phyloP scores from a whole-genome alignment of 2,797 vertebrate genomes.

The Thalassophryne amazonica region DNA sequence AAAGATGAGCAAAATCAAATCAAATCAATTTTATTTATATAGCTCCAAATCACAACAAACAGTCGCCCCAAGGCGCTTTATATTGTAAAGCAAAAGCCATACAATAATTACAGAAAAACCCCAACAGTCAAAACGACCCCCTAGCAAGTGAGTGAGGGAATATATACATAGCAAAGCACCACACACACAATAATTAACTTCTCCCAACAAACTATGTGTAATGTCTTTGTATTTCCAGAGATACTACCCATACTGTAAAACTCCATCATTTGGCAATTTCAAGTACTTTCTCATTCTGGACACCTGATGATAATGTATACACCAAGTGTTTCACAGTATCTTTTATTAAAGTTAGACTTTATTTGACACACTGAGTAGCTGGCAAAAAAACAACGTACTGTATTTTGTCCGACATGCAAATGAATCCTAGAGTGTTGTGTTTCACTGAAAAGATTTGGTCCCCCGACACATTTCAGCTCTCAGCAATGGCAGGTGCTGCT shows the following conservation, averaged over 20 bases:
- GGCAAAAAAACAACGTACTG: constrained; percentile 11
- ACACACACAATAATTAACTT: no score
- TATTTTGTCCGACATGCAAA: constrained; percentile 5
- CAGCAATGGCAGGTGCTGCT: constrained; percentile 3
- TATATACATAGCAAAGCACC: no score
- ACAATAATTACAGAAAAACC: no score
- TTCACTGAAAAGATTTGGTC: constrained; percentile 2
- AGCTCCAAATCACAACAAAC: no score
- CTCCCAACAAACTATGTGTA: not conserved
- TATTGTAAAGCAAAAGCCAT: no score
- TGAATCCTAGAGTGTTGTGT: constrained; percentile 6
- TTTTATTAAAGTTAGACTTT: no score
- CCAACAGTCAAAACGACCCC: no score
- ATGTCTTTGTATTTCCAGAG: not conserved
- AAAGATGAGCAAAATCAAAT: no score
- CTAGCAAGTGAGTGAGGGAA: no score
- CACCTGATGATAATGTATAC: not conserved
- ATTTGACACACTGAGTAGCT: not conserved
- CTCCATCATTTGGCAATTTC: not conserved
- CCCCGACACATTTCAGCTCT: constrained; percentile 12
- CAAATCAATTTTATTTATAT: no score
- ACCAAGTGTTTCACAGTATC: not conserved
- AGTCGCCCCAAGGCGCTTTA: no score
- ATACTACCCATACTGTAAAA: not conserved
- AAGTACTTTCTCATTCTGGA: not conserved